These are phyloP conservation scores for Drosophila athabasca DNA, from an alignment of 1,140 invertebrate genomes.

Conservation along the genomic window DNA sequence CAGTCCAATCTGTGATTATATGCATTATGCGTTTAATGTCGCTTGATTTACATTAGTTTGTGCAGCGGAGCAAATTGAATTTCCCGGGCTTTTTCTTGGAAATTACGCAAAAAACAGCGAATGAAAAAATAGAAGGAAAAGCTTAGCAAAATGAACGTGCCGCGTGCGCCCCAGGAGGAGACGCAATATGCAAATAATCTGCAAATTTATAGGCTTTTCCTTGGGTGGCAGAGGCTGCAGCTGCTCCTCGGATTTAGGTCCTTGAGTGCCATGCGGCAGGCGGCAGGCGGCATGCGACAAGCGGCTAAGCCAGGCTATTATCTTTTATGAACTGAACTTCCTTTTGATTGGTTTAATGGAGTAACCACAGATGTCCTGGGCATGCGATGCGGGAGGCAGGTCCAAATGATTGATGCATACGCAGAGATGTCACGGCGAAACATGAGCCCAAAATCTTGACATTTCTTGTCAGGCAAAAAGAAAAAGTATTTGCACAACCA, in stretches of 20 bases:
- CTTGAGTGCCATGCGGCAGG: constrained; percentile 65
- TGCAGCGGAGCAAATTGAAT: constrained; percentile 43
- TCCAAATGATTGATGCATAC: constrained; percentile 69
- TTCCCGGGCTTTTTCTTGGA: constrained; percentile 22
- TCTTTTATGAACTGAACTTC: constrained; percentile 78
- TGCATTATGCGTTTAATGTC: constrained; percentile 72
- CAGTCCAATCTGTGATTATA: constrained; percentile 63
- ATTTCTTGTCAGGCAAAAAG: constrained; percentile 35
- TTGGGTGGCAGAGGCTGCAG: constrained; percentile 29
- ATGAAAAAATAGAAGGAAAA: constrained; percentile 16
- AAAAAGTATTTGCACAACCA: neutral
- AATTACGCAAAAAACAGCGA: constrained; percentile 21
- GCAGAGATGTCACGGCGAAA: constrained; percentile 46
- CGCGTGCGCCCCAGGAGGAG: constrained; percentile 18
- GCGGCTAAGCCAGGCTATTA: constrained; percentile 74
- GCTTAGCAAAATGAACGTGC: constrained; percentile 49
- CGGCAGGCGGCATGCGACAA: constrained; percentile 32
- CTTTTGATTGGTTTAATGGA: constrained; percentile 58
- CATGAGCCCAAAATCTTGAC: constrained; percentile 66
- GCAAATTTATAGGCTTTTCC: constrained; percentile 78
- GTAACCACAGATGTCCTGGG: constrained; percentile 21
- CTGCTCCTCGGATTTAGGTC: constrained; percentile 34
- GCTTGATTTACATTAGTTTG: constrained; percentile 75
- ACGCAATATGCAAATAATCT: constrained; percentile 80
- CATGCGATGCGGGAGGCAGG: no score